Conservation (phyloP, 2,113 vertebrate species). For the Colius striatus region DNA sequence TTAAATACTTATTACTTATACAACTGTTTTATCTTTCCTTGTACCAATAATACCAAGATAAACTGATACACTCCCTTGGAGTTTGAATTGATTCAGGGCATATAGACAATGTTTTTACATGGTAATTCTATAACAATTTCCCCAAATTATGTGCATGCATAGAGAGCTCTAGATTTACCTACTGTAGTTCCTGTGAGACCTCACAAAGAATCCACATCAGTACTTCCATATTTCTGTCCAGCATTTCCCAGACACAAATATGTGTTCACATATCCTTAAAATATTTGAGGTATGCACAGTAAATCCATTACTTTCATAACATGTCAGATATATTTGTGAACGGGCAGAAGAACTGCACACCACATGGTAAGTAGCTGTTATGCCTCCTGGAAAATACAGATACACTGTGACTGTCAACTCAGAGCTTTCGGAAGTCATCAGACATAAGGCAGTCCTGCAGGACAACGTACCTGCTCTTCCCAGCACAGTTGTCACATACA, state of each 20-base stretch:
- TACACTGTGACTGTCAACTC: not conserved
- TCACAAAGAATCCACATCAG: not conserved
- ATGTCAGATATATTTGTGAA: not conserved
- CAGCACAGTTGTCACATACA: not conserved
- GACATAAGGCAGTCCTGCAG: not conserved
- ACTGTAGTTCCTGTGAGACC: not conserved
- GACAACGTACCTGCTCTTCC: not conserved
- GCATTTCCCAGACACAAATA: constrained; percentile 37
- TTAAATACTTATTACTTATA: constrained; percentile 35
- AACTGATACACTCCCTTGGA: not conserved
- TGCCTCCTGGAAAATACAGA: not conserved
- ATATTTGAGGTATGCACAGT: constrained; percentile 44
- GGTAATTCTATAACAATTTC: not conserved
- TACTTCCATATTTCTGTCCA: not conserved
- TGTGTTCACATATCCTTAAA: constrained; percentile 14
- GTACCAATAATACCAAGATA: not conserved
- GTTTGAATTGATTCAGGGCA: not conserved
- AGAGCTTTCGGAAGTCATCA: not conserved
- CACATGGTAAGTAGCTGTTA: not conserved
- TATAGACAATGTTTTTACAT: not conserved
- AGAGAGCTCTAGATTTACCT: not conserved
- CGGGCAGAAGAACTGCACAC: constrained; percentile 8
- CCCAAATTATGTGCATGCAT: not conserved
- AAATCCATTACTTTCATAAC: constrained; percentile 44
- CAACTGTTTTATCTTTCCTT: not conserved